These are phyloP conservation scores for Papilio aristodemus DNA, from an alignment of 1,140 invertebrate species.

Conservation along the genomic window DNA sequence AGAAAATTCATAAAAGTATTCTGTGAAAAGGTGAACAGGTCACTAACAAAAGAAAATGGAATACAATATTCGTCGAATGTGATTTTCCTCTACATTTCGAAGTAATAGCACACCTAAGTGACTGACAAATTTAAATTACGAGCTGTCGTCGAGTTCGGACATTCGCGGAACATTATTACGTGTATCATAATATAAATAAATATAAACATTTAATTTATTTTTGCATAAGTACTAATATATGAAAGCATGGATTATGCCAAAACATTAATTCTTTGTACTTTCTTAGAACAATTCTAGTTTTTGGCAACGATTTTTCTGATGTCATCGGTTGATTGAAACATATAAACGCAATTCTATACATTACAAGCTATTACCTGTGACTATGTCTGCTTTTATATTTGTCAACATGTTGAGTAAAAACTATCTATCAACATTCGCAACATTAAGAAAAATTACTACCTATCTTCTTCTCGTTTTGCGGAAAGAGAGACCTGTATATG, in stretches of 20 bases:
- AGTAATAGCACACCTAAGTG: slow-evolving; percentile 19
- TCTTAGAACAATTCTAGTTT: slow-evolving; percentile 22
- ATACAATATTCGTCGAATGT: slow-evolving; percentile 19
- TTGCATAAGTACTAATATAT: background rate
- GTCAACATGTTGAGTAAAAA: too few species aligned
- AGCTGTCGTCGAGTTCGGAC: slow-evolving; percentile 23
- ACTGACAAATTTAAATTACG: slow-evolving; percentile 21
- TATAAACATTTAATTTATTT: background rate
- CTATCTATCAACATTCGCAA: too few species aligned
- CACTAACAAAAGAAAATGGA: background rate
- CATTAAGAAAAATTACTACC: too few species aligned
- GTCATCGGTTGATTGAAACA: slow-evolving; percentile 2
- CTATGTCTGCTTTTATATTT: too few species aligned
- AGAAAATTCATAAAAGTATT: background rate
- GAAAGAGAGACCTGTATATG: too few species aligned
- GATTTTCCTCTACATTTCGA: slow-evolving; percentile 26
- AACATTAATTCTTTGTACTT: slow-evolving; percentile 5
- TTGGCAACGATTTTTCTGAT: slow-evolving; percentile 25
- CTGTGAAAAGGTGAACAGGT: slow-evolving; percentile 15
- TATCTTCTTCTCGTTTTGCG: too few species aligned
- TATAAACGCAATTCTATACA: too few species aligned
- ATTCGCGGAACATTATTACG: slow-evolving; percentile 20
- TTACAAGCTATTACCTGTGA: too few species aligned
- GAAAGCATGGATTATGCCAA: slow-evolving; percentile 3
- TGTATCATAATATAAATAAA: background rate